phyloP scores from a whole-genome alignment of 2,797 vertebrate genomes.

The Periparus ater region DNA sequence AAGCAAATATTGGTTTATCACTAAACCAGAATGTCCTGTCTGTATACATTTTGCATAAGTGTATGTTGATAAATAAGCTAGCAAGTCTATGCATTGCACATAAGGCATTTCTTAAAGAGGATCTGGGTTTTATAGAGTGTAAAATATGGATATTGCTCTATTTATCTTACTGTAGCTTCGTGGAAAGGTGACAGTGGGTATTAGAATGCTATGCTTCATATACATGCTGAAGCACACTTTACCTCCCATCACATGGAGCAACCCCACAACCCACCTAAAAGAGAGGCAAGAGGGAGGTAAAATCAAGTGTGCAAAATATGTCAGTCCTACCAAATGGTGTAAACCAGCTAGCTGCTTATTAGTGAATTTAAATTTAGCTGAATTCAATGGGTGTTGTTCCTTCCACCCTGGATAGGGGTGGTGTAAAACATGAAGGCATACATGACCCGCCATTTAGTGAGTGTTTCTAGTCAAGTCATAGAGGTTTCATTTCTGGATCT shows the following conservation, averaged over 20 bases:
- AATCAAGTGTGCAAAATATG: background rate
- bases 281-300: background rate
- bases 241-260: background rate
- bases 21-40: slow-evolving; percentile 58
- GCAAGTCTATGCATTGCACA: slow-evolving; percentile 59
- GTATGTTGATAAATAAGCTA: slow-evolving; percentile 76
- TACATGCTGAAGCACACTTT: background rate
- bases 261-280: background rate
- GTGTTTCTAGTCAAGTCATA: background rate
- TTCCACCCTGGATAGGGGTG: accelerated
- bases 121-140: slow-evolving; percentile 78
- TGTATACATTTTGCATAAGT: slow-evolving; percentile 72
- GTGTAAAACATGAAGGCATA: background rate
- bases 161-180: slow-evolving; percentile 77
- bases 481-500: background rate
- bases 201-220: slow-evolving; percentile 63
- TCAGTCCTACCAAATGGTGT: background rate
- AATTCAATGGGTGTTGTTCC: background rate
- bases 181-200: slow-evolving; percentile 64
- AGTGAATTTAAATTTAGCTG: background rate
- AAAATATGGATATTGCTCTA: slow-evolving; percentile 79
- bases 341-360: background rate
- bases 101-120: slow-evolving; percentile 64
- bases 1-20: slow-evolving; percentile 69
- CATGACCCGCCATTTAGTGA: background rate